phyloP scores from a whole-genome alignment of 2,797 vertebrate species.

The Parambassis ranga region DNA sequence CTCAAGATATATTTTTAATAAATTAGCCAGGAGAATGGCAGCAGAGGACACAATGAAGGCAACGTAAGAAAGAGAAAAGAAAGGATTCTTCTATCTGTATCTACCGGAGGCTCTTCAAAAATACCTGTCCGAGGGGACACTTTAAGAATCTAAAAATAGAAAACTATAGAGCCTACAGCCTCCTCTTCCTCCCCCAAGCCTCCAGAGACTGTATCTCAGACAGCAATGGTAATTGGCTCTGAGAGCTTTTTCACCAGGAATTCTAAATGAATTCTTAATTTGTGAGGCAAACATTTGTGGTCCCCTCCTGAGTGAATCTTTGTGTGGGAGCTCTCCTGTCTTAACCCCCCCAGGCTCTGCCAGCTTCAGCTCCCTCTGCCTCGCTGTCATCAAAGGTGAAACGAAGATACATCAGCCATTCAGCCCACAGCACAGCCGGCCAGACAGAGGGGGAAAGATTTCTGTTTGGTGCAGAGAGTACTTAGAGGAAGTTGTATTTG shows the following conservation, averaged over 20 bases:
- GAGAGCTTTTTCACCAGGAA: constrained; percentile 37
- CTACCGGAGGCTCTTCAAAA: constrained; percentile 21
- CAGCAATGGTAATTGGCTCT: constrained; percentile 65
- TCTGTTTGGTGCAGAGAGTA: constrained; percentile 7
- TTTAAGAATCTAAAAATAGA: constrained; percentile 63
- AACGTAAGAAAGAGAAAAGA: constrained; percentile 9
- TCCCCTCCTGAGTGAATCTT: constrained; percentile 1
- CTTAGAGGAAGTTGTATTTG: constrained; percentile 12
- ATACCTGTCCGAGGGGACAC: constrained; percentile 51
- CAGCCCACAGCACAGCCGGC: constrained; percentile 22
- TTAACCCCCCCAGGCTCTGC: constrained; percentile 23
- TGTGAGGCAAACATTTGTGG: constrained; percentile 60
- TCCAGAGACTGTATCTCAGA: constrained; percentile 50
- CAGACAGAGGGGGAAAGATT: constrained; percentile 5
- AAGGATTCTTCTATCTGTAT: constrained; percentile 4
- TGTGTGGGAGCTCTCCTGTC: constrained; percentile 18
- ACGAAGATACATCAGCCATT: constrained; percentile 30
- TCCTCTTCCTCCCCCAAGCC: background rate
- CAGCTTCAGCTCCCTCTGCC: constrained; percentile 12
- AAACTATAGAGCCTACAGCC: background rate
- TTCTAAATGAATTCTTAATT: constrained; percentile 70
- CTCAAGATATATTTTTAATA: constrained; percentile 15
- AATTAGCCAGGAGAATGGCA: background rate
- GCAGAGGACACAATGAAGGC: background rate
- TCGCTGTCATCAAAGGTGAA: constrained; percentile 36